Conservation (phyloP, 2,888 invertebrate species). For the Rapana venosa region DNA sequence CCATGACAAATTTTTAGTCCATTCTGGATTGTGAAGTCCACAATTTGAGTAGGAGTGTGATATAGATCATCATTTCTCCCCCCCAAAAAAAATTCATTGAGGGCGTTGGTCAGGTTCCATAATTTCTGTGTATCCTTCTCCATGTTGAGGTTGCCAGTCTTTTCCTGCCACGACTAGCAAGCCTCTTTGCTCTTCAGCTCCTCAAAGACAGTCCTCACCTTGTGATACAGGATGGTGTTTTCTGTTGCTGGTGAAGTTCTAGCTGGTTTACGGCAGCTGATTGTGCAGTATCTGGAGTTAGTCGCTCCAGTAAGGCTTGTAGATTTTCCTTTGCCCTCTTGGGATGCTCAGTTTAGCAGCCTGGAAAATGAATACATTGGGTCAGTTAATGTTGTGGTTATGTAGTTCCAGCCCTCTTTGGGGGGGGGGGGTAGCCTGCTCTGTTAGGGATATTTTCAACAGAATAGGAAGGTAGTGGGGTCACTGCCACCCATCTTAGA, state of each 20-base stretch:
- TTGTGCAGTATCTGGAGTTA: no score
- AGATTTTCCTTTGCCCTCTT: not conserved
- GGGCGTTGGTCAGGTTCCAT: not conserved
- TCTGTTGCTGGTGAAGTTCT: not conserved
- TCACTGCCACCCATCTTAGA: not conserved
- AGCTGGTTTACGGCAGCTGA: no score
- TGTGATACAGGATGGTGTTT: not conserved
- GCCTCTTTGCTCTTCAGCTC: not conserved
- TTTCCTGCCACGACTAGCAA: not conserved
- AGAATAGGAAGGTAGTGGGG: not conserved
- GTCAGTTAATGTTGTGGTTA: not conserved
- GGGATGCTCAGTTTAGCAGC: conserved; percentile 2
- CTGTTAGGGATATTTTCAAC: not conserved
- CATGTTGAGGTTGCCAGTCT: conserved; percentile 13
- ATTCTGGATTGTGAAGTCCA: no score
- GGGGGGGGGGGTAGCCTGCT: not conserved
- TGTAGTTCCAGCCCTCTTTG: not conserved
- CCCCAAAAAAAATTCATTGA: no score
- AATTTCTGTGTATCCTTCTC: not conserved
- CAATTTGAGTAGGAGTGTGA: not conserved
- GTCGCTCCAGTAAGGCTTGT: not conserved
- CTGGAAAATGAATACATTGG: not conserved
- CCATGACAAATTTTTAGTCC: no score
- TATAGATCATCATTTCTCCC: no score
- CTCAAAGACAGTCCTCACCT: not conserved